Evolutionary conservation across 2,797 vertebrate genomes (phyloP).

Genomic region (Rhinogobio ventralis): DNA sequence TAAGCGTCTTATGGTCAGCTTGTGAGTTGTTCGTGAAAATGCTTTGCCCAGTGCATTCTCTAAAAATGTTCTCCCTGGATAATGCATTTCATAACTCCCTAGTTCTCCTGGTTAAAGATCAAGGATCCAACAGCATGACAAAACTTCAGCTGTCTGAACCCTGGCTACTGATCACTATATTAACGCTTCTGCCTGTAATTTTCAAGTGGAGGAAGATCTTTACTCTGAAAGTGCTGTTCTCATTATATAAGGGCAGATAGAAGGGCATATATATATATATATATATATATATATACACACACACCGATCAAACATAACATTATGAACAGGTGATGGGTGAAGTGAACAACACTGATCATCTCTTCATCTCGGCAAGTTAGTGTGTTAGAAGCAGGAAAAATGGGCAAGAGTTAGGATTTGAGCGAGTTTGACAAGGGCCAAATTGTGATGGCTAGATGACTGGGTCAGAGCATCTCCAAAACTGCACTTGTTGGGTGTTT

Average conservation of each 20-base stretch:
- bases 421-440: no score
- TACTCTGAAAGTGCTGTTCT: background rate
- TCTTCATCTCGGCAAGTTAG: no score
- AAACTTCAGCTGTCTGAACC: constrained; percentile 6
- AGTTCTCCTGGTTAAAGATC: constrained; percentile 15
- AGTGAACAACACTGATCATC: no score
- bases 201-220: constrained; percentile 6
- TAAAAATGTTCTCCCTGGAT: constrained; percentile 10
- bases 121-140: constrained; percentile 7
- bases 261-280: no score
- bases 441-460: no score
- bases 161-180: constrained; percentile 12
- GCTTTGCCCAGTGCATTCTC: constrained; percentile 4
- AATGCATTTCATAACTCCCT: constrained; percentile 15
- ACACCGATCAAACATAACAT: no score
- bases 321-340: no score
- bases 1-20: constrained; percentile 28
- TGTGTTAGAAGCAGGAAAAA: no score
- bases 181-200: background rate
- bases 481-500: no score
- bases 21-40: constrained; percentile 18
- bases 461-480: no score
- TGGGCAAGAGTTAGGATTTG: no score
- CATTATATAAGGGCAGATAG: background rate
- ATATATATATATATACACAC: no score